Conservation (phyloP, 1,140 invertebrate species). For the Idris sp. region DNA sequence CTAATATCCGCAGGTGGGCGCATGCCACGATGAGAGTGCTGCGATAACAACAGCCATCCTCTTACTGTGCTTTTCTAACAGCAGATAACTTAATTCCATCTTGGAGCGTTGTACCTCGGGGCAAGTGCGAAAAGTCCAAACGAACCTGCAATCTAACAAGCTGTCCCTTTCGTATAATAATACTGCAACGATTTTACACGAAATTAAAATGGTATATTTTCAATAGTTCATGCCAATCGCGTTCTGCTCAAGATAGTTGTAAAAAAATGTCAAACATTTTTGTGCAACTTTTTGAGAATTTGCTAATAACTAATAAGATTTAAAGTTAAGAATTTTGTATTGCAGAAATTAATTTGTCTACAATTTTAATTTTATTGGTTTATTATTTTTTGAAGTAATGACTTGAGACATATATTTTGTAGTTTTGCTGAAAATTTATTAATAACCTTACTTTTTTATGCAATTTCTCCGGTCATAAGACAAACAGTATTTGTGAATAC, state of each 20-base stretch:
- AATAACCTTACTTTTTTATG: too few relatives aligned
- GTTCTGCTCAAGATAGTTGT: conserved; percentile 46
- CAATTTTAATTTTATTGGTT: too few relatives aligned
- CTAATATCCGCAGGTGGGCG: conserved; percentile 69
- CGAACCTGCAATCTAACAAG: conserved; percentile 26
- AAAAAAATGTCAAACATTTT: conserved; percentile 28
- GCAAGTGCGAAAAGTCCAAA: conserved; percentile 32
- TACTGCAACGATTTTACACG: conserved; percentile 28
- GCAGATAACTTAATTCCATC: conserved; percentile 72
- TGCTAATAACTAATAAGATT: too few relatives aligned
- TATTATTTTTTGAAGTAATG: too few relatives aligned
- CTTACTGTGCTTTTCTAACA: conserved; percentile 62
- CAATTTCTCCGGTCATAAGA: too few relatives aligned
- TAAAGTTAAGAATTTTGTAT: too few relatives aligned
- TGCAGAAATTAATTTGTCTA: too few relatives aligned
- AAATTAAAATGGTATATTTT: too few relatives aligned
- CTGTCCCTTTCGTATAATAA: conserved; percentile 47
- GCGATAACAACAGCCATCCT: conserved; percentile 65
- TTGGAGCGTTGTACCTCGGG: conserved; percentile 30
- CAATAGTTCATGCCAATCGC: conserved; percentile 38
- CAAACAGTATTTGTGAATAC: too few relatives aligned
- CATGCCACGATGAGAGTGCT: conserved; percentile 68
- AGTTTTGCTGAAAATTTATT: too few relatives aligned
- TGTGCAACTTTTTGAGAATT: too few relatives aligned
- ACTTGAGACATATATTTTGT: too few relatives aligned